Evolutionary conservation across 2,888 invertebrate species (phyloP).

Genomic region (Spilosoma lubricipeda): DNA sequence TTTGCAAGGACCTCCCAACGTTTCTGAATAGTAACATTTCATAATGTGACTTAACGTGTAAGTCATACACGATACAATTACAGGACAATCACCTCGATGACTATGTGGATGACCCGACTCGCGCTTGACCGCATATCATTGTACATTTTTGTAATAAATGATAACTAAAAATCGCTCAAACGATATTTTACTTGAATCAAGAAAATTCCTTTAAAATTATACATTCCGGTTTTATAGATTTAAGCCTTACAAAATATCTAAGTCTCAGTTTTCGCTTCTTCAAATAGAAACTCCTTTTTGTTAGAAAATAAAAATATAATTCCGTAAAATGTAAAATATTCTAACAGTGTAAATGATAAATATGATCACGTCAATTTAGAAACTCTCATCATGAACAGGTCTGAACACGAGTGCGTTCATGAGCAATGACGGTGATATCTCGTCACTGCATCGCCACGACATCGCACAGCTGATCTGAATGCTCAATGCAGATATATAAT

Average conservation of each 20-base stretch:
- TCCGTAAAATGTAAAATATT: neutral
- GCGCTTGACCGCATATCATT: neutral
- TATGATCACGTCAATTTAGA: neutral
- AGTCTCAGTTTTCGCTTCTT: neutral
- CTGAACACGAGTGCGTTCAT: neutral
- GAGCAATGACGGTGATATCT: neutral
- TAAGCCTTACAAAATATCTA: too few relatives aligned
- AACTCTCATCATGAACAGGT: neutral
- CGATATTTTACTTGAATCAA: neutral
- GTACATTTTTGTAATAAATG: too few relatives aligned
- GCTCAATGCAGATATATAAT: slow-evolving; percentile 24
- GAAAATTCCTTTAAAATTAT: neutral
- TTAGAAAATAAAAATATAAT: neutral
- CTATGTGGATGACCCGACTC: neutral
- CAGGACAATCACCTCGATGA: neutral
- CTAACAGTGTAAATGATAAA: neutral
- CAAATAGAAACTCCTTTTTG: neutral
- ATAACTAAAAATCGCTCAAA: too few relatives aligned
- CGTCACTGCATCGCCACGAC: slow-evolving; percentile 3
- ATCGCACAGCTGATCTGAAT: slow-evolving; percentile 21
- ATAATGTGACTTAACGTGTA: neutral
- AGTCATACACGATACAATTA: neutral
- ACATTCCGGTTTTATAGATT: neutral
- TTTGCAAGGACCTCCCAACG: neutral
- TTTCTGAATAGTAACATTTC: neutral